Base-by-base conservation (phyloP, 2,113 vertebrate species). In the Tamias sibiricus region DNA sequence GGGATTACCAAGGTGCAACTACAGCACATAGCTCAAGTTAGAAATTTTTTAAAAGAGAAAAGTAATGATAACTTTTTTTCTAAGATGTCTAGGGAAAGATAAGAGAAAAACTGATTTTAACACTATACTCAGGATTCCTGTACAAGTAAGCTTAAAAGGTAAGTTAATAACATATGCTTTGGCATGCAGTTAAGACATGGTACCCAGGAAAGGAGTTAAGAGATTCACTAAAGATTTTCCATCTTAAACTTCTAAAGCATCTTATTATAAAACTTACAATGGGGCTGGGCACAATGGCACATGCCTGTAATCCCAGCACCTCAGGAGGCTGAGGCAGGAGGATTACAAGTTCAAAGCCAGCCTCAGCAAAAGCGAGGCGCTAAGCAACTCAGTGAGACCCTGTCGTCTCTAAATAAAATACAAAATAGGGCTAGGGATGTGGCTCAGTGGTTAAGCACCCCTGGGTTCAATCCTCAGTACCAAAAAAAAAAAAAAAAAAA, bases 51-150 rank as follows among this genome's bases (percentile, higher is more conserved):
- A 17, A 69, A 66, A 69, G 35, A 69, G 35, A 19, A 83, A 68
- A 64, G 13, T 35, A 88, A 62, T 77, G 68, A 82, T 59, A 20
- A 96, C n/a, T 91, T 69, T 87, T 52, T 76, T 44, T 42, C 44
- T 49, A 24, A 44, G 30, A 37, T 72, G 5, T 79, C 22, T 85
- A 42, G 32, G 35, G 44, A 85, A 92, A 87, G 79, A 76, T 69
- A 82, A 71, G 93, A 80, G 26, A 68, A 62, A 94, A 87, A 85
- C 75, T n/a, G 20, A 85, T 74, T 89, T 89, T 79, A 68, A 89
- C 68, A 89, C 57, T 80, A 79, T 57, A 54, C 9, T 80, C 30
- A 92, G 64, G 28, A 80, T 68, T 92, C 14, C 22, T 62, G 37
- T 90, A 89, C 80, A 89, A 92, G 26, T 84, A 72, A 72, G 44